Conservation (phyloP, 1,140 invertebrate genomes). For the Metopolophium dirhodum region DNA sequence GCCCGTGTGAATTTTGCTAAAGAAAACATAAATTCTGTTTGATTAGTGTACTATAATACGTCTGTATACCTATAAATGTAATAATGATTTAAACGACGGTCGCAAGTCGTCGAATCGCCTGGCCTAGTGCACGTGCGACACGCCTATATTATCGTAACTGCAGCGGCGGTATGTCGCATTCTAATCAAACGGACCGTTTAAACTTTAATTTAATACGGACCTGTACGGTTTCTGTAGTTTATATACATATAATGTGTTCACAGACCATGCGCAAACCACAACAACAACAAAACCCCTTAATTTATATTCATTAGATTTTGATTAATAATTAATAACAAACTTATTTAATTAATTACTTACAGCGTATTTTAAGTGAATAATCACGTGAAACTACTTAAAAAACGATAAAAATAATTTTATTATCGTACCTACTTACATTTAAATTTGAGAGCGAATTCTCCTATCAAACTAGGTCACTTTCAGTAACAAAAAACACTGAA, state of each 20-base stretch:
- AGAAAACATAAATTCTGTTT: neutral
- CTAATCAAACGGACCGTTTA: conserved; percentile 14
- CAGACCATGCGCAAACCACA: neutral
- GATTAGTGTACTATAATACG: neutral
- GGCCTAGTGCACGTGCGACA: conserved; percentile 22
- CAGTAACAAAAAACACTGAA: neutral
- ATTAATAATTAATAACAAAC: no score
- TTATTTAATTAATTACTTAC: neutral
- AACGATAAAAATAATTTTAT: neutral
- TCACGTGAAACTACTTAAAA: neutral
- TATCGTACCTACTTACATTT: neutral
- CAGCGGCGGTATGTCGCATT: neutral
- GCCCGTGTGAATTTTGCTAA: neutral
- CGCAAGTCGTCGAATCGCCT: conserved; percentile 11
- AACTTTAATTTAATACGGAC: neutral
- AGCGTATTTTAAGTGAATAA: neutral
- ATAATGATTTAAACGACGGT: conserved; percentile 15
- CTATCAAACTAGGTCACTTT: neutral
- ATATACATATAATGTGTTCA: neutral
- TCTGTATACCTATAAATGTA: neutral
- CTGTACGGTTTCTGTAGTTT: neutral
- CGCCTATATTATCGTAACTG: neutral
- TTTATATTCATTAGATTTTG: no score
- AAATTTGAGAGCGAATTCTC: neutral
- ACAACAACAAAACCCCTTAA: neutral